These are phyloP conservation scores for Leucophora obtusa DNA, from an alignment of 2,888 invertebrate genomes.

Conservation along the genomic window DNA sequence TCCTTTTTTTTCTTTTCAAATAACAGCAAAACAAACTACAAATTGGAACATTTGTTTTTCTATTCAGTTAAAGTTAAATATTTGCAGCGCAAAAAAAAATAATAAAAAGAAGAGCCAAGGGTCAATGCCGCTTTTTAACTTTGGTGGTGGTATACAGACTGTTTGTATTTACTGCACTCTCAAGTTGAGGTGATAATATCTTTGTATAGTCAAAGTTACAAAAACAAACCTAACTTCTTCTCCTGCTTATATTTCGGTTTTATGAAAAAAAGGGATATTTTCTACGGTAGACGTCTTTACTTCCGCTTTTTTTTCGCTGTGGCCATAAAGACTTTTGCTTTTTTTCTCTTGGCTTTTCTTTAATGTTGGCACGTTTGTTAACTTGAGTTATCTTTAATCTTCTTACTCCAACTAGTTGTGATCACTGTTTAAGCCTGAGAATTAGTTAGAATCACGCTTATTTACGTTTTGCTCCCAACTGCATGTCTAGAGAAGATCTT, in stretches of 20 bases:
- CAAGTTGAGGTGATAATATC: slow-evolving; percentile 51
- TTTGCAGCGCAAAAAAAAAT: slow-evolving; percentile 14
- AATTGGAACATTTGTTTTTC: slow-evolving; percentile 57
- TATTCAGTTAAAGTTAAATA: slow-evolving; percentile 36
- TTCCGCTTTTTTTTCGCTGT: slow-evolving; percentile 55
- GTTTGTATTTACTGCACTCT: not conserved
- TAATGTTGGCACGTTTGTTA: slow-evolving; percentile 64
- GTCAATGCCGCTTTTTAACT: slow-evolving; percentile 52
- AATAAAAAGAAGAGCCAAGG: slow-evolving; percentile 31
- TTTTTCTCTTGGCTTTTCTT: slow-evolving; percentile 39
- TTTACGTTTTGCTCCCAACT: slow-evolving; percentile 40
- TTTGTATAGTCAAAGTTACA: slow-evolving; percentile 5
- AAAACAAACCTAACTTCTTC: not conserved
- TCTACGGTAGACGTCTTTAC: slow-evolving; percentile 50
- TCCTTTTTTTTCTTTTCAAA: not conserved
- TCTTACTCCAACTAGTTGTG: slow-evolving; percentile 52
- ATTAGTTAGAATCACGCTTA: slow-evolving; percentile 60
- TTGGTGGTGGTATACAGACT: slow-evolving; percentile 14
- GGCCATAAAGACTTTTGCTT: slow-evolving; percentile 58
- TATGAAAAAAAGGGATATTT: not conserved
- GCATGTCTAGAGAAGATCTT: slow-evolving; percentile 48
- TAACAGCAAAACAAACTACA: slow-evolving; percentile 22
- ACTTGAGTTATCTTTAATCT: slow-evolving; percentile 59
- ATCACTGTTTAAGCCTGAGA: slow-evolving; percentile 62
- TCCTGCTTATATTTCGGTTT: not conserved